These are phyloP conservation scores for Montipora capitata DNA, from an alignment of 92 coral and sea anemone species.

Conservation along the genomic window DNA sequence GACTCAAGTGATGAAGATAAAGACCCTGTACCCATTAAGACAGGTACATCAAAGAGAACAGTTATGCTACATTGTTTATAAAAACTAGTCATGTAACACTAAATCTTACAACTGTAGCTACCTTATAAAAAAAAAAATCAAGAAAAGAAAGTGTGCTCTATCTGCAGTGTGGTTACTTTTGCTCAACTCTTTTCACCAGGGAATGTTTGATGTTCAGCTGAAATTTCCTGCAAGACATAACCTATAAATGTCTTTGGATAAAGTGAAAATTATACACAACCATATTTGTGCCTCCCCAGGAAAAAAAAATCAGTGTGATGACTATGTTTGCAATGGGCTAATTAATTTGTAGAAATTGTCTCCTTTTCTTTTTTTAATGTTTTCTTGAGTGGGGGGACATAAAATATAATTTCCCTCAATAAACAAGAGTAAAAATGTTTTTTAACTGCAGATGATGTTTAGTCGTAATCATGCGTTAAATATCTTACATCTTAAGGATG, in stretches of 20 bases:
- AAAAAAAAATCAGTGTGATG: slow-evolving; percentile 15
- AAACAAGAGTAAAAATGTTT: not conserved
- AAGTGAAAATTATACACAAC: slow-evolving; percentile 22
- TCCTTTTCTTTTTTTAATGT: slow-evolving; percentile 26
- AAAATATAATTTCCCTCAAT: slow-evolving; percentile 14
- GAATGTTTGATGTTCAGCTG: slow-evolving; percentile 15
- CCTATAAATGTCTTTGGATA: slow-evolving; percentile 14
- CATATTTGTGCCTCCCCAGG: slow-evolving; percentile 22
- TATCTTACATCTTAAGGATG: slow-evolving; percentile 22
- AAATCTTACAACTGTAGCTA: no score
- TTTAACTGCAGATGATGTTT: slow-evolving; percentile 5
- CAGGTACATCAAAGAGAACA: slow-evolving; percentile 21
- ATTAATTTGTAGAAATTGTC: slow-evolving; percentile 23
- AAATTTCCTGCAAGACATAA: slow-evolving; percentile 9
- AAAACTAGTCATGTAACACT: no score
- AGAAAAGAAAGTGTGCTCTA: no score
- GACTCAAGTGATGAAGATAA: slow-evolving; percentile 39
- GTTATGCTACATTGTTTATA: slow-evolving; percentile 10
- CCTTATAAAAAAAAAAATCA: no score
- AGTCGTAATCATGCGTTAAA: slow-evolving; percentile 16
- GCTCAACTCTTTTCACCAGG: slow-evolving; percentile 16
- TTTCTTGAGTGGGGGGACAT: slow-evolving; percentile 27
- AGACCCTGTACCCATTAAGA: slow-evolving; percentile 25
- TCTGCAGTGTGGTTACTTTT: slow-evolving; percentile 22
- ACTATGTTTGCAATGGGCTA: slow-evolving; percentile 26